Conservation (phyloP, 30 jellyfish, hydroid and myxozoan genomes). For the Rhopilema esculentum region DNA sequence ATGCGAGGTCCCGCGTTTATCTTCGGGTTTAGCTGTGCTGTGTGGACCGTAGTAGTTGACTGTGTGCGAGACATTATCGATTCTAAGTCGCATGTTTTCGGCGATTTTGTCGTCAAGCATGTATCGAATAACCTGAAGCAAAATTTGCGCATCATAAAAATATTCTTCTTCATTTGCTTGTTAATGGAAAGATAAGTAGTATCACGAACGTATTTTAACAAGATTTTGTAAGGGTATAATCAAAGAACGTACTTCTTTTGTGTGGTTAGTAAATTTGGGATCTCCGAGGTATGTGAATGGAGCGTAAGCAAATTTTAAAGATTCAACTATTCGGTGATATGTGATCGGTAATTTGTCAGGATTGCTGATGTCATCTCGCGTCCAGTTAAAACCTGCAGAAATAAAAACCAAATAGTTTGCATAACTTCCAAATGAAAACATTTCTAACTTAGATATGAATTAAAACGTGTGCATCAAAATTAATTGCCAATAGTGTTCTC, state of each 20-base stretch:
- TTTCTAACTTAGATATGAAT: too few relatives aligned
- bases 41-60: conserved; percentile 97
- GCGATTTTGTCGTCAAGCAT: conserved; percentile 94
- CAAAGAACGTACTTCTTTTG: conserved; percentile 76
- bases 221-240: too few relatives aligned
- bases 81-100: conserved; percentile 75
- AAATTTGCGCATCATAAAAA: too few relatives aligned
- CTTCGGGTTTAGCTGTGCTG: conserved; percentile 74
- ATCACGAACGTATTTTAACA: too few relatives aligned
- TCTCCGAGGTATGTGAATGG: conserved; percentile 97
- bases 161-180: too few relatives aligned
- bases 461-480: too few relatives aligned
- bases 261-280: conserved; percentile 88
- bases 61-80: conserved; percentile 92
- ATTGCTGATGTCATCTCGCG: conserved; percentile 74
- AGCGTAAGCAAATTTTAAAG: conserved; percentile 98
- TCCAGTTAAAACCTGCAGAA: conserved; percentile 91
- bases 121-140: conserved; percentile 67
- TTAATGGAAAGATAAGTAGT: too few relatives aligned
- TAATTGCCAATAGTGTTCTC: too few relatives aligned
- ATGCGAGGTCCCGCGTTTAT: conserved; percentile 95
- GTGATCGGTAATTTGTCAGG: conserved; percentile 63
- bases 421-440: neutral
- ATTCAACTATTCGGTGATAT: conserved; percentile 94
- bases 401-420: neutral